These are phyloP conservation scores for Doryteuthis pealeii DNA, from an alignment of 1,140 invertebrate species.

Conservation along the genomic window DNA sequence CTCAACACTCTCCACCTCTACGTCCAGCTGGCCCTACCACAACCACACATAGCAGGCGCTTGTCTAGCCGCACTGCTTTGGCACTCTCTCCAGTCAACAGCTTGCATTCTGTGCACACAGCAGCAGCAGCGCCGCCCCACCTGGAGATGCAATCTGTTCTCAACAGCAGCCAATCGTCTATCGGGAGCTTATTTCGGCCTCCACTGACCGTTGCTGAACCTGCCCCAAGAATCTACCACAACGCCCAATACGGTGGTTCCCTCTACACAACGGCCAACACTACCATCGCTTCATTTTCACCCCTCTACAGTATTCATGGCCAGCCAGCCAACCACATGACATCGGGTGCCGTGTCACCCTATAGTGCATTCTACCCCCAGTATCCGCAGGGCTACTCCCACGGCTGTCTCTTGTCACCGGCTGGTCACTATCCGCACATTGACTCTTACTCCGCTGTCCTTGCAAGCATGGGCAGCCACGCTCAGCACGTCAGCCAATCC, in stretches of 20 bases:
- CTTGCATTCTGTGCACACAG: not conserved
- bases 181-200: conserved; percentile 32
- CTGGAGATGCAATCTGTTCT: conserved; percentile 12
- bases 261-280: conserved; percentile 23
- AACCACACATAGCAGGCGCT: not conserved
- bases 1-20: not conserved
- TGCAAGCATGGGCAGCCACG: conserved; percentile 53
- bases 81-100: not conserved
- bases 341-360: conserved; percentile 22
- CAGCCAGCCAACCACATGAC: conserved; percentile 23
- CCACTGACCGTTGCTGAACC: conserved; percentile 36
- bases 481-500: conserved; percentile 43
- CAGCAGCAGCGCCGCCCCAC: not conserved
- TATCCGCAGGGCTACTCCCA: conserved; percentile 26
- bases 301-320: conserved; percentile 33
- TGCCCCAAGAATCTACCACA: conserved; percentile 21
- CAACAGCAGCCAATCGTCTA: conserved; percentile 4
- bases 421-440: conserved; percentile 46
- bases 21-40: not conserved
- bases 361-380: conserved; percentile 24
- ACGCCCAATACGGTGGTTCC: conserved; percentile 18
- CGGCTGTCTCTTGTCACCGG: conserved; percentile 17
- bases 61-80: not conserved
- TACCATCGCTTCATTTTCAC: conserved; percentile 33
- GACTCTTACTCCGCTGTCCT: conserved; percentile 54